Evolutionary conservation across 2,888 invertebrate species (phyloP), one percentile per base, ranked within the genome.

Genomic region (Myopa testacea): DNA sequence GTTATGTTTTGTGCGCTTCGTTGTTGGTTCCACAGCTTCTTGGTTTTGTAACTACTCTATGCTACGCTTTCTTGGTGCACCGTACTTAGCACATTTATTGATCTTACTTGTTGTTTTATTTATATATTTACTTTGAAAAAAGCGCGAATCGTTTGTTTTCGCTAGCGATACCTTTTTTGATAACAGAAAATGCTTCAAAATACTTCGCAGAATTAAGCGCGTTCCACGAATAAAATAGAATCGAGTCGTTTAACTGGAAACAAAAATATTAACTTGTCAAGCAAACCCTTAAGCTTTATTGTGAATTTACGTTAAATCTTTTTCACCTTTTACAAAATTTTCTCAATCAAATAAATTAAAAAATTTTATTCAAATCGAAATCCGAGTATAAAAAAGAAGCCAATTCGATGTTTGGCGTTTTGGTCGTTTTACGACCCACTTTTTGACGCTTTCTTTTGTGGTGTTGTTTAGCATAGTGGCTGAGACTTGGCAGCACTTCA

Each of bases 1-100:
- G 75, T 75, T 75, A 75, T 60, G 75, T 40, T 55, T 34, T 38
- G 65, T 65, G 65, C 65, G 65, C 65, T 65, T 65, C 37, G 65
- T 65, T 16, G 37, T 16, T 65, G 65, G 37, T 14, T 37, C 16
- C 55, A n/a, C 55, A 55, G n/a, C 10, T 55, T 14, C 14, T 55
- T 6, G 10, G 16, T 50, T 55, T 55, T n/a, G 55, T 16, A n/a
- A 12, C 55, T 55, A 16, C 16, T 5, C 55, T 55, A 45, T 45
- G 45, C 45, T 45, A 45, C 45, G 45, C 10, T 45, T 45, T 45
- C 7, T 45, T 45, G 45, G 40, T n/a, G 38, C 40, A 38, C 45
- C 14, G 67, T 38, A 38, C 14, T 55, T 45, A 68, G 10, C 52
- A 34, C 71, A 55, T 38, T 55, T 58, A 58, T 38, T 71, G 14